Conservation (phyloP, 2,113 vertebrate species). For the Platichthys flesus region DNA sequence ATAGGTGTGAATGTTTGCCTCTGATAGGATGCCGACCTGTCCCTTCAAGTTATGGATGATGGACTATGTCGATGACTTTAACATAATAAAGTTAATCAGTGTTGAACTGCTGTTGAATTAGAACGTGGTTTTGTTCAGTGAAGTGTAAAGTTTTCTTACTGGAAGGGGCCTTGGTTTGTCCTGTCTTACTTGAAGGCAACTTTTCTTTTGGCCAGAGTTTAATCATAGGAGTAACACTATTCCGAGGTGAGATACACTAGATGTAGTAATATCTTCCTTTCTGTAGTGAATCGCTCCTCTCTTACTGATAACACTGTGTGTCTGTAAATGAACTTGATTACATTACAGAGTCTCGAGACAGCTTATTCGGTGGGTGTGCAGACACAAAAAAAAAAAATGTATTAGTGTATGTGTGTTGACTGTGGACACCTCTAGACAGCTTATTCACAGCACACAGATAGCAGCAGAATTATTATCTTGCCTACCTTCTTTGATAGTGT, state of each 20-base stretch:
- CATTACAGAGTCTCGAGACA: constrained; percentile 39
- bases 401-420: constrained; percentile 53
- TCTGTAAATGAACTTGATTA: constrained; percentile 55
- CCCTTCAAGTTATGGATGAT: no score
- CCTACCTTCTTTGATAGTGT: constrained; percentile 75
- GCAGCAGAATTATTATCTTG: constrained; percentile 74
- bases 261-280: constrained; percentile 62
- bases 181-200: constrained; percentile 24
- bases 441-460: constrained; percentile 77
- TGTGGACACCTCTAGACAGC: constrained; percentile 73
- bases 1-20: no score
- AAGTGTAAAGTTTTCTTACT: no score
- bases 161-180: background rate
- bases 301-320: constrained; percentile 55
- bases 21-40: no score
- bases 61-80: no score
- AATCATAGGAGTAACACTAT: constrained; percentile 52
- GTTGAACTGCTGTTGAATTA: background rate
- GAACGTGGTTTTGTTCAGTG: background rate
- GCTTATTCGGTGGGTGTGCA: constrained; percentile 46
- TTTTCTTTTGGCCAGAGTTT: constrained; percentile 58
- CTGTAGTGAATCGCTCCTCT: constrained; percentile 51
- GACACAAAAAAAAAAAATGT: constrained; percentile 26
- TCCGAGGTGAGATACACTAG: constrained; percentile 63
- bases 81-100: background rate